Percentiles rank a stretch among this genome's conserved stretches.
These are phyloP conservation scores for Melolontha melolontha DNA, from an alignment of 2,888 invertebrate genomes.

Conservation along the genomic window DNA sequence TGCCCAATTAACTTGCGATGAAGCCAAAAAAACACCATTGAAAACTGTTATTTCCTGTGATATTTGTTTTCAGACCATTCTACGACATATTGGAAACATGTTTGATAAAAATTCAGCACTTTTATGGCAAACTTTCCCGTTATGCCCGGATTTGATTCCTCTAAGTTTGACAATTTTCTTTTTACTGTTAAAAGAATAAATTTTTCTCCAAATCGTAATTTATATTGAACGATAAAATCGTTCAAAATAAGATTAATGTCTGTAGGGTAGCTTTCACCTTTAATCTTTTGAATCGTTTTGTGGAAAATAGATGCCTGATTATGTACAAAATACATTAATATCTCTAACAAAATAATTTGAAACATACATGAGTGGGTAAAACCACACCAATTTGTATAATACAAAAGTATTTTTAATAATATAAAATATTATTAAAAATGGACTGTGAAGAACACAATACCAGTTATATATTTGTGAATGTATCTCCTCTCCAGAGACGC, in stretches of 20 bases:
- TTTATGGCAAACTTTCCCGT: slow-evolving; percentile 40
- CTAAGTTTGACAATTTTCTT: slow-evolving; percentile 43
- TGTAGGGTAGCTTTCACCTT: not conserved
- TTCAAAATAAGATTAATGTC: not conserved
- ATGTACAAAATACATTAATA: slow-evolving; percentile 52
- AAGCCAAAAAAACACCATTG: no score
- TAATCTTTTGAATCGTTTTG: not conserved
- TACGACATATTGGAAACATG: slow-evolving; percentile 40
- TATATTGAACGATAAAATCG: slow-evolving; percentile 45
- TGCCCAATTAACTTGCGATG: not conserved
- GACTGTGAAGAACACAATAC: no score
- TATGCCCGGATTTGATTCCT: slow-evolving; percentile 45
- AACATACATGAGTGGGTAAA: no score
- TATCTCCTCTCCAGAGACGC: no score
- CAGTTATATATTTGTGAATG: no score
- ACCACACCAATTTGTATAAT: no score
- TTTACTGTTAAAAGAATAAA: slow-evolving; percentile 42
- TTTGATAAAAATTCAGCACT: slow-evolving; percentile 42
- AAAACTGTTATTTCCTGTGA: not conserved
- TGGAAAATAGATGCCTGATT: slow-evolving; percentile 45
- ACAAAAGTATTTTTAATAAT: no score
- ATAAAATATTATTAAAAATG: no score
- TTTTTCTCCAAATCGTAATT: slow-evolving; percentile 46
- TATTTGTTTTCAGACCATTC: slow-evolving; percentile 29
- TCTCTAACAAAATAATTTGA: no score